phyloP scores from a whole-genome alignment of 92 coral and sea anemone species.

The Nematostella vectensis region DNA sequence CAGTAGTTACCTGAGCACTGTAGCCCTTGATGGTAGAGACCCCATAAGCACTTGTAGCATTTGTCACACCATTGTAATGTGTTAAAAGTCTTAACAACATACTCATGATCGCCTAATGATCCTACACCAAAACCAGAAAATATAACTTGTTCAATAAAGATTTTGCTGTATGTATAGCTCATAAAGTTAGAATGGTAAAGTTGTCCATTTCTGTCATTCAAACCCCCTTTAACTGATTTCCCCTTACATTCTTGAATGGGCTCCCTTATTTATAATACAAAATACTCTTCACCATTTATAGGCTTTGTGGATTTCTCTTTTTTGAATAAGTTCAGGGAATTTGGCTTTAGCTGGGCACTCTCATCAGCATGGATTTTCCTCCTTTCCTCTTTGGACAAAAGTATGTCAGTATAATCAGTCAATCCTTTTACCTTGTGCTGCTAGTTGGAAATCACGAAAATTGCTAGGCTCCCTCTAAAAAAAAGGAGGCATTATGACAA shows the following conservation, averaged over 20 bases:
- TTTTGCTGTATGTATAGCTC: background rate
- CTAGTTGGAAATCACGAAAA: constrained; percentile 41
- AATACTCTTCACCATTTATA: too few species aligned
- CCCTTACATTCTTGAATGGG: too few species aligned
- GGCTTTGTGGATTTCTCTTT: too few species aligned
- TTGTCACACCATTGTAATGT: constrained; percentile 86
- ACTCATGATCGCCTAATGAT: constrained; percentile 63
- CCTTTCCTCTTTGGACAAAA: too few species aligned
- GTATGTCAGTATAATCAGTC: too few species aligned
- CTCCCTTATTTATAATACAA: too few species aligned
- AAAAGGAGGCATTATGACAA: too few species aligned
- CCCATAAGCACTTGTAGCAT: constrained; percentile 88
- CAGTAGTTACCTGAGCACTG: constrained; percentile 76
- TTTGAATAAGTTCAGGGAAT: too few species aligned
- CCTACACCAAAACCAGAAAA: constrained; percentile 53
- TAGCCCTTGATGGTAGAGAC: constrained; percentile 78
- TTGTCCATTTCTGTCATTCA: background rate
- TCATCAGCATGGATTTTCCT: too few species aligned
- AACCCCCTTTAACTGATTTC: too few species aligned
- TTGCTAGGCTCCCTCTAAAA: constrained; percentile 18
- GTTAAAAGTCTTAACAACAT: constrained; percentile 51
- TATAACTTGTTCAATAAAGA: background rate
- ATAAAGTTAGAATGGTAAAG: too few species aligned
- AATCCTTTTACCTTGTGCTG: constrained; percentile 42
- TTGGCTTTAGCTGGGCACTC: too few species aligned